These are phyloP conservation scores for Oryzaephilus surinamensis DNA, from an alignment of 1,140 invertebrate genomes.

Conservation along the genomic window DNA sequence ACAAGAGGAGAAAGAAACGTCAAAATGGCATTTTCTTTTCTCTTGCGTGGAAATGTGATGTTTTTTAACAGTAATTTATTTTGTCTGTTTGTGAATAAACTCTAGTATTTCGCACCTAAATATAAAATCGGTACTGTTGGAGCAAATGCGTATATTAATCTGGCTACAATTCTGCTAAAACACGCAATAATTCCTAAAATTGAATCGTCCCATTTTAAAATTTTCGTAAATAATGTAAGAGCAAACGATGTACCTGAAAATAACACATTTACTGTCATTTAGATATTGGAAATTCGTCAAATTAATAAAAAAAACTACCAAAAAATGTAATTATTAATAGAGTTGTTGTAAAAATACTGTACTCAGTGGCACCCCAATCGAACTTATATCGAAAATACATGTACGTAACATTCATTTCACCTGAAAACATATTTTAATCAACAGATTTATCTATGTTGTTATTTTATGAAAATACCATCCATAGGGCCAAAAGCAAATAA, in stretches of 20 bases:
- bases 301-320: no score
- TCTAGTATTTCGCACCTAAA: constrained; percentile 51
- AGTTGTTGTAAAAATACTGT: constrained; percentile 29
- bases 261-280: no score
- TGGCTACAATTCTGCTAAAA: constrained; percentile 62
- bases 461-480: no score
- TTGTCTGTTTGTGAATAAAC: no score
- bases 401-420: constrained; percentile 27
- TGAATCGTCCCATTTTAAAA: constrained; percentile 65
- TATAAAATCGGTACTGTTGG: constrained; percentile 61
- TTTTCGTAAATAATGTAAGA: constrained; percentile 62
- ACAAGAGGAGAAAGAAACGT: neutral
- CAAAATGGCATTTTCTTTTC: neutral
- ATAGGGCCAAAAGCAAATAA: constrained; percentile 30
- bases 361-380: constrained; percentile 28
- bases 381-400: constrained; percentile 28
- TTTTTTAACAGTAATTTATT: no score
- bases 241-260: constrained; percentile 60
- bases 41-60: no score
- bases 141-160: constrained; percentile 69
- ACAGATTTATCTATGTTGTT: no score
- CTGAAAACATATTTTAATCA: no score
- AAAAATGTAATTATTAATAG: constrained; percentile 18
- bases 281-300: neutral
- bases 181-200: constrained; percentile 65